Evolutionary conservation across 2,113 vertebrate species (phyloP).

Genomic region (Ptychochromis oligacanthus): DNA sequence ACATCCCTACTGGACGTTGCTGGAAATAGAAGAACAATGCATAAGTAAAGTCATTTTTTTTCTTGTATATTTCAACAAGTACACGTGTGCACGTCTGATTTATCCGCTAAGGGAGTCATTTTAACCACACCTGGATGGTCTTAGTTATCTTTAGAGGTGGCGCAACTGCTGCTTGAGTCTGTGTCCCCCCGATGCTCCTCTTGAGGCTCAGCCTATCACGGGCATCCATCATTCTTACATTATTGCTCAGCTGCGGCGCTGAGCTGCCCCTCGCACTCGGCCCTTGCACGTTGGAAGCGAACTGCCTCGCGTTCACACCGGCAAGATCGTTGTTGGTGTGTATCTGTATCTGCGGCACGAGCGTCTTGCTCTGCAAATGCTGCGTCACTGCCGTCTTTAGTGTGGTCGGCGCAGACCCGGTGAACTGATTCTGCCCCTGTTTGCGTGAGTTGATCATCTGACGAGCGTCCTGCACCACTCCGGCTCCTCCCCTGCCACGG

Average conservation of each 20-base stretch:
- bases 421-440: conserved; percentile 67
- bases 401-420: conserved; percentile 20
- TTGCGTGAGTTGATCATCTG: conserved; percentile 97
- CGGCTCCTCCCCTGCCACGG: conserved; percentile 80
- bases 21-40: conserved; percentile 34
- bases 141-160: conserved; percentile 93
- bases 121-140: conserved; percentile 89
- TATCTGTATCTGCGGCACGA: conserved; percentile 75
- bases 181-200: conserved; percentile 81
- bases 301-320: conserved; percentile 56
- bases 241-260: conserved; percentile 70
- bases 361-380: conserved; percentile 54
- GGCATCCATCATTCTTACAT: conserved; percentile 88
- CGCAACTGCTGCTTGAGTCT: conserved; percentile 70
- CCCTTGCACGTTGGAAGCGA: conserved; percentile 60
- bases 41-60: background rate
- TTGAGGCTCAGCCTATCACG: conserved; percentile 93
- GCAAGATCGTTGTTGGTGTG: conserved; percentile 55
- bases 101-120: background rate
- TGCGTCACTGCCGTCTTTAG: conserved; percentile 45
- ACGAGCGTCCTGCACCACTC: conserved; percentile 86
- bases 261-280: conserved; percentile 59
- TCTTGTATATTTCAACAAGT: background rate
- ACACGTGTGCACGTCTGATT: background rate
- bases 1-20: conserved; percentile 77